Conservation (phyloP, 2,113 vertebrate genomes). For the Rhipidura dahli region DNA sequence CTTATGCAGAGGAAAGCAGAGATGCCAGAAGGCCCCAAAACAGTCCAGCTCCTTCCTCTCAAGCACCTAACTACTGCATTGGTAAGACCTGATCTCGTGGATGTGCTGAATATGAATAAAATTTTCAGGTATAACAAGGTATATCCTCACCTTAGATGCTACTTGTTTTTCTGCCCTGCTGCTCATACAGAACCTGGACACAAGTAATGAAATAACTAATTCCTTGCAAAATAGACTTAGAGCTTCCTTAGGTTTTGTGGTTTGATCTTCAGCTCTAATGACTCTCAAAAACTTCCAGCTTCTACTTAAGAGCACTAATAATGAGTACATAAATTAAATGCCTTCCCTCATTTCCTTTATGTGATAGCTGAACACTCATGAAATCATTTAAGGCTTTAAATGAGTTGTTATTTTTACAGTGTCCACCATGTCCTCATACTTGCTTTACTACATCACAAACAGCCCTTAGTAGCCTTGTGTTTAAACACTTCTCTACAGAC, state of each 20-base stretch:
- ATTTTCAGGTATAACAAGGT: background rate
- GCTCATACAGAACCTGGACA: background rate
- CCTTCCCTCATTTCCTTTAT: background rate
- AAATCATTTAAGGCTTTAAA: background rate
- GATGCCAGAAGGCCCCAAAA: background rate
- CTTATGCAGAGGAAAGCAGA: background rate
- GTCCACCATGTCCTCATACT: background rate
- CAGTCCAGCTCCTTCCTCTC: background rate
- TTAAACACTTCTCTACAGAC: background rate
- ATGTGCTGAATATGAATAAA: background rate
- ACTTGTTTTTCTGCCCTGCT: background rate
- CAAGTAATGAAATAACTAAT: background rate
- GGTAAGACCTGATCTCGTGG: background rate
- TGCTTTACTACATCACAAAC: background rate
- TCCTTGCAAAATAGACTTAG: background rate
- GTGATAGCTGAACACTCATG: background rate
- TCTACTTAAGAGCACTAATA: background rate
- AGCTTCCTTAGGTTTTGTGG: background rate
- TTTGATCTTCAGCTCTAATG: background rate
- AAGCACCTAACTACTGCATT: accelerated
- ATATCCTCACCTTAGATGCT: background rate
- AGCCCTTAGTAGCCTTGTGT: background rate
- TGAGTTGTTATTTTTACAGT: background rate
- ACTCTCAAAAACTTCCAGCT: background rate
- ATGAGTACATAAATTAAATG: background rate